Percentiles rank a stretch among this genome's conserved stretches.
Evolutionary conservation across 2,888 invertebrate genomes (phyloP).

Genomic region (Eupelmus urozonus): DNA sequence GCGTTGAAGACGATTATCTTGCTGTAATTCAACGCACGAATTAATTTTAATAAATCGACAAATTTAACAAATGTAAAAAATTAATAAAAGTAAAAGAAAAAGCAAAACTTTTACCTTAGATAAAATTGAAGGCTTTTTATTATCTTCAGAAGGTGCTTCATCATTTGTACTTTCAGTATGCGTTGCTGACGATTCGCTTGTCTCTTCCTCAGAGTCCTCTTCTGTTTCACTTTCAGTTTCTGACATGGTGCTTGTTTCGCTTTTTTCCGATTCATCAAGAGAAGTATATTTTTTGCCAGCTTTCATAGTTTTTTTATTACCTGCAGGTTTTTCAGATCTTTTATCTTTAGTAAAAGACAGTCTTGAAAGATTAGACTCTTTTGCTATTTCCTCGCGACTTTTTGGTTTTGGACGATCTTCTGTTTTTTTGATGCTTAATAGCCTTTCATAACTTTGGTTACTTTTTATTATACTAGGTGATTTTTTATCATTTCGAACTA

Average conservation of each 20-base stretch:
- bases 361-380: conserved; percentile 31
- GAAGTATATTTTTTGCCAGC: conserved; percentile 45
- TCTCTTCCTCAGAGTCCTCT: conserved; percentile 43
- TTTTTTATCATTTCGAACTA: not conserved
- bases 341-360: conserved; percentile 32
- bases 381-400: conserved; percentile 40
- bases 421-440: conserved; percentile 14
- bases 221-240: conserved; percentile 59
- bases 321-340: conserved; percentile 15
- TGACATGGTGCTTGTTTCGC: conserved; percentile 56
- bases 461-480: conserved; percentile 17
- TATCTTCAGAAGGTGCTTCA: conserved; percentile 42
- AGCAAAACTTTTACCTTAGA: too few relatives aligned
- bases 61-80: conserved; percentile 12
- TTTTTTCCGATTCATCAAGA: conserved; percentile 61
- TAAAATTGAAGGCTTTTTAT: too few relatives aligned
- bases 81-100: too few relatives aligned
- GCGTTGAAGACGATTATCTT: conserved; percentile 14
- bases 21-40: not conserved
- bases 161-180: conserved; percentile 61
- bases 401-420: conserved; percentile 20
- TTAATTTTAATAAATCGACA: conserved; percentile 11
- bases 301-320: conserved; percentile 39
- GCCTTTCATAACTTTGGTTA: conserved; percentile 17
- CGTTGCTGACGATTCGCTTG: conserved; percentile 58